Conservation (phyloP, 2,113 vertebrate genomes). For the Rhabdomys dilectus region DNA sequence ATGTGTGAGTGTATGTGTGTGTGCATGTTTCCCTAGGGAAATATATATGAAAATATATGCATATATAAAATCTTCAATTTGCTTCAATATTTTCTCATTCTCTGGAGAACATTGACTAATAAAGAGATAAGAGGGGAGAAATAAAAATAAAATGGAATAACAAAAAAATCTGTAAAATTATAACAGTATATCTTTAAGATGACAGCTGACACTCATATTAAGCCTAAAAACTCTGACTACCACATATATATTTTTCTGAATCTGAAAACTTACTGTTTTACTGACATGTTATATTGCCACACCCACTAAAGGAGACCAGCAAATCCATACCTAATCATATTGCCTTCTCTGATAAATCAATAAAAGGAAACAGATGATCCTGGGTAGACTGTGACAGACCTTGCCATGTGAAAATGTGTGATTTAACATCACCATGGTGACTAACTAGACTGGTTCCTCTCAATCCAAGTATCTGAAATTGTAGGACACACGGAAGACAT, state of each 20-base stretch:
- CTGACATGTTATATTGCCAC: not conserved
- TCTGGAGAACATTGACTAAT: not conserved
- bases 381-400: not conserved
- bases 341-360: constrained; percentile 31
- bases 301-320: not conserved
- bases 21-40: not conserved
- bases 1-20: not conserved
- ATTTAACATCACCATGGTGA: not conserved
- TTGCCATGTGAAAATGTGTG: not conserved
- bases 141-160: not conserved
- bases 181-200: not conserved
- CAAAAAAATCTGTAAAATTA: not conserved
- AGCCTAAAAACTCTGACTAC: not conserved
- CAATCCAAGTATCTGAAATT: not conserved
- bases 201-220: not conserved
- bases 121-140: not conserved
- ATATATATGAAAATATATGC: not conserved
- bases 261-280: not conserved
- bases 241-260: not conserved
- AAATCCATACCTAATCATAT: not conserved
- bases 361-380: not conserved
- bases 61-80: not conserved
- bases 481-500: constrained; percentile 14
- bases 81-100: not conserved
- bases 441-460: not conserved